These are phyloP conservation scores for Meriones unguiculatus DNA, from an alignment of 2,113 vertebrate genomes.

Conservation along the genomic window DNA sequence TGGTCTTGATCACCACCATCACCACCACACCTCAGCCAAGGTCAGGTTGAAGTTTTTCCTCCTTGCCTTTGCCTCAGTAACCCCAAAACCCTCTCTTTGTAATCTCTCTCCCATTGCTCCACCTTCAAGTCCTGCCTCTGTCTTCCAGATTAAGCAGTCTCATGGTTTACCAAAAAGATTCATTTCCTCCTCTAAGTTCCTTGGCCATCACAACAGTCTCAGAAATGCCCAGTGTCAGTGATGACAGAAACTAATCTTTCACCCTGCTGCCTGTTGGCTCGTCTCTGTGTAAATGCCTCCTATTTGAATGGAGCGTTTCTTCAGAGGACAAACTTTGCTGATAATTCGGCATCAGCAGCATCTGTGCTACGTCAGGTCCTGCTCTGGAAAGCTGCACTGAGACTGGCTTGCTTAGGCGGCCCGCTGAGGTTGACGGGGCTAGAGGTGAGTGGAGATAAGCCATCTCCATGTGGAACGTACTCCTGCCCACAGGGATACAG, in stretches of 20 bases:
- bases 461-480: neutral
- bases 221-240: neutral
- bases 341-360: neutral
- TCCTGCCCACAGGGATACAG: neutral
- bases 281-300: neutral
- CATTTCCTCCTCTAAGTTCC: constrained; percentile 64
- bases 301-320: constrained; percentile 11
- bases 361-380: constrained; percentile 32
- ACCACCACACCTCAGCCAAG: neutral
- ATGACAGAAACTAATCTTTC: constrained; percentile 49
- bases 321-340: neutral
- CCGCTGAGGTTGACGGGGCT: neutral
- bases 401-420: neutral
- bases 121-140: neutral
- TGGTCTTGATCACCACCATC: neutral
- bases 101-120: neutral
- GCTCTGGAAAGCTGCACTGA: neutral
- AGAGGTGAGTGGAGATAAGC: neutral
- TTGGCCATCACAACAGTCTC: constrained; percentile 61
- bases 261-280: neutral
- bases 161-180: constrained; percentile 54
- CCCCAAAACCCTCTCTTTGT: neutral
- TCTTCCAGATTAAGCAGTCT: constrained; percentile 40
- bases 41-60: neutral
- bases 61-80: neutral